These are phyloP conservation scores for Mactra quadrangularis DNA, from an alignment of 1,140 invertebrate genomes.

Conservation along the genomic window DNA sequence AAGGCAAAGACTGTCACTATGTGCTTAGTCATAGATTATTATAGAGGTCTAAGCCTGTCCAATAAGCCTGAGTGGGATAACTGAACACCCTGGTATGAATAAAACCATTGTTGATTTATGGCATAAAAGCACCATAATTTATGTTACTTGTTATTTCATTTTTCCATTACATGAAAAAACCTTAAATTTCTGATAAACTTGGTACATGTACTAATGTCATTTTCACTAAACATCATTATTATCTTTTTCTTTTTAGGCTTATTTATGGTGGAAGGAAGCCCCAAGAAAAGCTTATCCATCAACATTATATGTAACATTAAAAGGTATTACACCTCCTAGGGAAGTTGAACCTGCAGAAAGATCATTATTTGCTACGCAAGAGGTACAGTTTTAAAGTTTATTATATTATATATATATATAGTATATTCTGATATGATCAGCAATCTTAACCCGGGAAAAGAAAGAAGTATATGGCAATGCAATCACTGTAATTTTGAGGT, in stretches of 20 bases:
- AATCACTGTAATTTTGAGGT: neutral
- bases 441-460: neutral
- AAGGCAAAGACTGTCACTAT: too few relatives aligned
- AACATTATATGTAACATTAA: slow-evolving; percentile 85
- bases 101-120: too few relatives aligned
- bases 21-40: too few relatives aligned
- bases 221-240: too few relatives aligned
- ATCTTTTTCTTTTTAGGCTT: slow-evolving; percentile 78
- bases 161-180: too few relatives aligned
- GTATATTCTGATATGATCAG: neutral
- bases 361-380: slow-evolving; percentile 83
- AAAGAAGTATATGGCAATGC: neutral
- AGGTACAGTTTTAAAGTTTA: slow-evolving; percentile 67
- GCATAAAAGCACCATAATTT: too few relatives aligned
- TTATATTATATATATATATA: neutral
- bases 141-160: too few relatives aligned
- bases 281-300: slow-evolving; percentile 82
- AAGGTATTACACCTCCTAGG: slow-evolving; percentile 80
- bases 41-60: too few relatives aligned
- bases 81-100: too few relatives aligned
- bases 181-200: too few relatives aligned
- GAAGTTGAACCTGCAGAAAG: slow-evolving; percentile 77
- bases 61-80: too few relatives aligned
- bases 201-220: too few relatives aligned
- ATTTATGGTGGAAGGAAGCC: slow-evolving; percentile 83